Evolutionary conservation across 2,113 vertebrate species (phyloP).

Genomic region (Mesitornis unicolor): DNA sequence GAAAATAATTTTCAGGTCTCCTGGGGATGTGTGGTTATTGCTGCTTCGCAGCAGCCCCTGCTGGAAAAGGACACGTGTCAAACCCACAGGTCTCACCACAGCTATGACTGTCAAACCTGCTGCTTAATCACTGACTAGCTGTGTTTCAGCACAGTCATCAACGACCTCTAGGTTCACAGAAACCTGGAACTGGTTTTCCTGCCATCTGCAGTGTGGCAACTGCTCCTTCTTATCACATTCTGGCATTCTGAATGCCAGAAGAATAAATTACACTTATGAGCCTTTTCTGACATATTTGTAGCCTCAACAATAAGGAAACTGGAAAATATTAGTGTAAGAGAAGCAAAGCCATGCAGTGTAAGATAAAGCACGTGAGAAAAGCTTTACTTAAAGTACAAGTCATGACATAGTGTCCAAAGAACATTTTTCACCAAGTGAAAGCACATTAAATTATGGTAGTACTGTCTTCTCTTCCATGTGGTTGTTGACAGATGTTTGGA

Average conservation of each 20-base stretch:
- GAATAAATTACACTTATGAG: background rate
- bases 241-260: background rate
- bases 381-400: slow-evolving; percentile 52
- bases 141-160: background rate
- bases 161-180: background rate
- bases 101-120: background rate
- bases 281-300: slow-evolving; percentile 39
- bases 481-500: slow-evolving; percentile 64
- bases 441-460: slow-evolving; percentile 50
- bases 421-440: slow-evolving; percentile 50
- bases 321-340: slow-evolving; percentile 51
- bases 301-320: slow-evolving; percentile 1
- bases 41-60: slow-evolving; percentile 47
- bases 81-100: background rate
- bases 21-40: background rate
- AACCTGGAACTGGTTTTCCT: background rate
- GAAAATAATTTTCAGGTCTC: background rate
- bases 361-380: slow-evolving; percentile 54
- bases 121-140: background rate
- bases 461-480: slow-evolving; percentile 44
- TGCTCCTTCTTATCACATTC: background rate
- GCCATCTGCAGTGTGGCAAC: slow-evolving; percentile 13
- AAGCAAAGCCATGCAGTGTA: slow-evolving; percentile 39
- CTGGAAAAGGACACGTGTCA: background rate
- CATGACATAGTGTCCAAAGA: slow-evolving; percentile 59